Conservation (phyloP, 2,888 invertebrate species). For the Dicycla oo region DNA sequence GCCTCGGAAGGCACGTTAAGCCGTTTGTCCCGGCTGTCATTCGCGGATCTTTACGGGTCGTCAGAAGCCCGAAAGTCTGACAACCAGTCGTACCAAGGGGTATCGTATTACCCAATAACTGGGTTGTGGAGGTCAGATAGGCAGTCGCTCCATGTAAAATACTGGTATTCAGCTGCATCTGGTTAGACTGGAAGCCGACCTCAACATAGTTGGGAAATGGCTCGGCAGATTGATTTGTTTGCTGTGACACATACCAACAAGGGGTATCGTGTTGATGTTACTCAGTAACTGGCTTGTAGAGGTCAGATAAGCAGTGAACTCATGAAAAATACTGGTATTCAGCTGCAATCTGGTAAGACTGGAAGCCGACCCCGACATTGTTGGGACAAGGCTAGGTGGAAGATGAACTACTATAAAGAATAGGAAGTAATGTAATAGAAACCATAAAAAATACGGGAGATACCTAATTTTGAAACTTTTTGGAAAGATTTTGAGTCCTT, state of each 20-base stretch:
- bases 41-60: too few species aligned
- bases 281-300: neutral
- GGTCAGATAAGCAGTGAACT: neutral
- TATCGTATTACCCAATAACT: too few species aligned
- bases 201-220: too few species aligned
- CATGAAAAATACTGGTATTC: neutral
- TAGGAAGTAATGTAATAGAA: neutral
- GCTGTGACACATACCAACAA: neutral
- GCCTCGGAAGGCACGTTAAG: too few species aligned
- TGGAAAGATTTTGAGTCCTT: neutral
- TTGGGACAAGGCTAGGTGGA: neutral
- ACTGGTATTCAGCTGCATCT: too few species aligned
- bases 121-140: too few species aligned
- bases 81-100: too few species aligned
- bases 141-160: too few species aligned
- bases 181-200: too few species aligned
- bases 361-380: neutral
- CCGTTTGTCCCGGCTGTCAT: too few species aligned
- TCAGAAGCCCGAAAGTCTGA: too few species aligned
- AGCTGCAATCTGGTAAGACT: neutral
- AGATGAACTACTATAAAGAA: neutral
- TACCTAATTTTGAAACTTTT: neutral
- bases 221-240: too few species aligned
- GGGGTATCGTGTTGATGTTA: neutral
- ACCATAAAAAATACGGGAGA: neutral